A percentile compares a stretch with the other conserved stretches of the same genome.
These are phyloP conservation scores for Sardina pilchardus DNA, from an alignment of 2,113 vertebrate genomes.

Conservation along the genomic window DNA sequence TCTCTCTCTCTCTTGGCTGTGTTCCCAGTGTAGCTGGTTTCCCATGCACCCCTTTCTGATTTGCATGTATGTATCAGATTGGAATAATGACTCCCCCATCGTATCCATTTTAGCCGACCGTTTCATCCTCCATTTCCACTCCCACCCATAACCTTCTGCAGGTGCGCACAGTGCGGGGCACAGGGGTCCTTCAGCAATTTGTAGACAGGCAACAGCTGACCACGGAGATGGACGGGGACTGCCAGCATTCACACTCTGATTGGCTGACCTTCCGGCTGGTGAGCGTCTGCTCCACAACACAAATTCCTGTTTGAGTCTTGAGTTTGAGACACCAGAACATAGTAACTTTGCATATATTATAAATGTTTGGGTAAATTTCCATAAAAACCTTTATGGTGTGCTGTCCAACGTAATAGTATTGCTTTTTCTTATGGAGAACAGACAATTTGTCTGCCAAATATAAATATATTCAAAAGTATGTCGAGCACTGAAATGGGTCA, in stretches of 20 bases:
- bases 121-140: neutral
- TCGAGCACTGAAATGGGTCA: neutral
- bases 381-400: neutral
- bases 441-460: neutral
- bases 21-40: neutral
- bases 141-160: slow-evolving; percentile 44
- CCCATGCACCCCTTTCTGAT: neutral
- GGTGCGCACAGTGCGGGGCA: slow-evolving; percentile 70
- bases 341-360: neutral
- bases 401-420: neutral
- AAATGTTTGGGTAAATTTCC: neutral
- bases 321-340: neutral
- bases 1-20: neutral
- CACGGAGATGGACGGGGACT: slow-evolving; percentile 75
- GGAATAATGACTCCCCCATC: neutral
- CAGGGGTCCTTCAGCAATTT: slow-evolving; percentile 74
- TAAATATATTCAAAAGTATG: neutral
- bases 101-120: neutral
- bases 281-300: slow-evolving; percentile 19
- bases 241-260: slow-evolving; percentile 70
- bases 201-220: slow-evolving; percentile 79
- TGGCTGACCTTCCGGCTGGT: slow-evolving; percentile 83
- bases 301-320: neutral
- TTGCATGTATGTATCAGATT: neutral
- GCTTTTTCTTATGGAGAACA: neutral